Percentiles rank a stretch among this genome's conserved stretches.
These are phyloP conservation scores for Wasmannia auropunctata DNA, from an alignment of 1,140 invertebrate genomes.

Conservation along the genomic window DNA sequence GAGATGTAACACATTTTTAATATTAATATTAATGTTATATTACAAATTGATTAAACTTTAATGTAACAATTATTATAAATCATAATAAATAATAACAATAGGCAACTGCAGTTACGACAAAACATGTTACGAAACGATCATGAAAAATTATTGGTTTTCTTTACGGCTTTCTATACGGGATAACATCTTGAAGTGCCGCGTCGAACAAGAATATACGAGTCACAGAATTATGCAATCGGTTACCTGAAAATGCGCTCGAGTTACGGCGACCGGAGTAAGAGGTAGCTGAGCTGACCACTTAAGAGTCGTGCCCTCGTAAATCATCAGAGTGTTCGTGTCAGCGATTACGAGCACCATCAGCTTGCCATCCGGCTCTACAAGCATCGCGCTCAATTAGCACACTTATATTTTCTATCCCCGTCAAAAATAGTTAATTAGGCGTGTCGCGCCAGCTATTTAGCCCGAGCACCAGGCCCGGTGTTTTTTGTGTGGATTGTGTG, in stretches of 20 bases:
- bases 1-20: too few species aligned
- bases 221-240: constrained; percentile 39
- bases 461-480: not conserved
- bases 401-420: constrained; percentile 26
- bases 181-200: not conserved
- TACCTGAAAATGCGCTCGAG: constrained; percentile 87
- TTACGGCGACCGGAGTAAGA: constrained; percentile 89
- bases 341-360: constrained; percentile 89
- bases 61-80: not conserved
- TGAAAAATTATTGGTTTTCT: not conserved
- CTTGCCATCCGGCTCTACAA: constrained; percentile 87
- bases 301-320: constrained; percentile 92
- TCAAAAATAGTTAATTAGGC: constrained; percentile 49
- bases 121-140: not conserved
- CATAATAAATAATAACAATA: not conserved
- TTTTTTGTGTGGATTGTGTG: too few species aligned
- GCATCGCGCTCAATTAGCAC: constrained; percentile 35
- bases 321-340: constrained; percentile 89
- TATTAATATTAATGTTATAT: not conserved
- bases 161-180: not conserved
- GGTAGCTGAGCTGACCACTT: constrained; percentile 95
- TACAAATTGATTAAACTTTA: constrained; percentile 18
- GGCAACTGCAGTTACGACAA: not conserved
- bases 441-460: not conserved
- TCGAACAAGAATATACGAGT: not conserved